These are phyloP conservation scores for Tonatia bakeri DNA, from an alignment of 2,113 vertebrate genomes.

Conservation along the genomic window DNA sequence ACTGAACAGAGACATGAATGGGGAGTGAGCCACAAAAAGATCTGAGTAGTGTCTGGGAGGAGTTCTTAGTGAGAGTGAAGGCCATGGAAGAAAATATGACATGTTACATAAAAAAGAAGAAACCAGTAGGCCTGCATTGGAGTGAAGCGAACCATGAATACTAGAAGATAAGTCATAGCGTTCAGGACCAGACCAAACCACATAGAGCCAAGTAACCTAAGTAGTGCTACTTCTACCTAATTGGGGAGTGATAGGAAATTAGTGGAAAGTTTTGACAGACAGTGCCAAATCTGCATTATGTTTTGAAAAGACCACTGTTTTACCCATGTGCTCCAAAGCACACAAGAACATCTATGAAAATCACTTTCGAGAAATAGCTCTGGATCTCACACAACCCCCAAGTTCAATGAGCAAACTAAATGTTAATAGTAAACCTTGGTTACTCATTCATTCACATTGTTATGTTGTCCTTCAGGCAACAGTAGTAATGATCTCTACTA, in stretches of 20 bases:
- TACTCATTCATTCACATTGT: not conserved
- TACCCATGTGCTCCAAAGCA: not conserved
- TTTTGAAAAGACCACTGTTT: not conserved
- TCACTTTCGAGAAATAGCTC: not conserved
- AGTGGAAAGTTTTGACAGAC: not conserved
- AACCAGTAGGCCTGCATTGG: not conserved
- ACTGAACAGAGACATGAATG: not conserved
- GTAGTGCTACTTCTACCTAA: not conserved
- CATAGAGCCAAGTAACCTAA: not conserved
- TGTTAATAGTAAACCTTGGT: not conserved
- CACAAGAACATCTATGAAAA: not conserved
- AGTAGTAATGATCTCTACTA: not conserved
- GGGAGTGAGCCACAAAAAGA: not conserved
- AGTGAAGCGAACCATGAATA: not conserved
- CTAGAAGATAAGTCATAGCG: not conserved
- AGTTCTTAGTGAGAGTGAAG: not conserved
- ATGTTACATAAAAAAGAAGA: not conserved
- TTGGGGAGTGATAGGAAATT: not conserved
- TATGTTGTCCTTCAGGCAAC: not conserved
- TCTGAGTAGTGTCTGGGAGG: not conserved
- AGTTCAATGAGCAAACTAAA: not conserved
- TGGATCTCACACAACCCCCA: not conserved
- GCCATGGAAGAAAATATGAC: not conserved
- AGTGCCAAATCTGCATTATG: not conserved
- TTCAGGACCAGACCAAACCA: not conserved